Evolutionary conservation across 1,140 invertebrate genomes (phyloP), one percentile per base, ranked within the genome.

Genomic region (Leguminivora glycinivorella): DNA sequence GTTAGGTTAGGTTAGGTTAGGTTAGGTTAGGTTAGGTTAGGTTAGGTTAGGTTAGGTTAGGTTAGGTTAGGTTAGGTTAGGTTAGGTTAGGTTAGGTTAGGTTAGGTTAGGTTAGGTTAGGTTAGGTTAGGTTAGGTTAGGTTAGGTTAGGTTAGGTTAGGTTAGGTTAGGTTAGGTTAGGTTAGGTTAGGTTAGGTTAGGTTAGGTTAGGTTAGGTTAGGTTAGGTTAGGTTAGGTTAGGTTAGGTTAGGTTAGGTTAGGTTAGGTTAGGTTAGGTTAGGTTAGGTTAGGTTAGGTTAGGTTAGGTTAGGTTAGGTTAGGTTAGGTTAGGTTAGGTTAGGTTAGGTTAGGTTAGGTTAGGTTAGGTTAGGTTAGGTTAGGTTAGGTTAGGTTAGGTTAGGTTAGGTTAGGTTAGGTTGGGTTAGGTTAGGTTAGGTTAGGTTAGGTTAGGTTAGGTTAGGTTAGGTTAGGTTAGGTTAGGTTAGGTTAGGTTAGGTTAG

Each of bases 221-320:
- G 78, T 81, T 81, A 79, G 75, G 79, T 78, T 80, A 81, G 75
- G 78, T 81, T 81, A 76, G 72, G 78, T 81, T 79, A 70, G 80
- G 75, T 81, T 80, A 77, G 79, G 83, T 79, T 69, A 77, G 79
- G 81, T 31, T 31, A 31, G 29, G 29, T 31, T 31, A 31, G 29
- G 29, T 3, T 31, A 4, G 29, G 29, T 3, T 83, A 71, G 75
- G 78, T 79, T 78, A 76, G 75, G 78, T 76, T 79, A 79, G 68
- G 80, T 73, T 83, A 77, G 80, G 79, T 78, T 79, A 69, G 79
- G n/a, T n/a, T n/a, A n/a, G n/a, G n/a, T n/a, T n/a, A n/a, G n/a
- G n/a, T n/a, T n/a, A n/a, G n/a, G n/a, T n/a, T n/a, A n/a, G n/a
- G n/a, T n/a, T n/a, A n/a, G n/a, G n/a, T n/a, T n/a, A n/a, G n/a